phyloP scores from a whole-genome alignment of 2,888 invertebrate species.

The Drosophila austrosaltans region DNA sequence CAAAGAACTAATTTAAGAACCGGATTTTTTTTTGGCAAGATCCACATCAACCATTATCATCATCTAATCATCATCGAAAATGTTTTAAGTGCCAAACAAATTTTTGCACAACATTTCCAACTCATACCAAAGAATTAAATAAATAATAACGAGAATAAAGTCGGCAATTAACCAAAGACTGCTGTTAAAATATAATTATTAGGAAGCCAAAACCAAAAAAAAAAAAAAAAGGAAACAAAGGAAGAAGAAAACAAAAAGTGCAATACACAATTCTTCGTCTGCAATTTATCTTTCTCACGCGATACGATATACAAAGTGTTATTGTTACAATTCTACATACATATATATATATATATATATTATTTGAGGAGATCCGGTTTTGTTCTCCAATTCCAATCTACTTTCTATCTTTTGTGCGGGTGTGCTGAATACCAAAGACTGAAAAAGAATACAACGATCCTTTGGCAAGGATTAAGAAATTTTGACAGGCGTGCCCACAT shows the following conservation, averaged over 20 bases:
- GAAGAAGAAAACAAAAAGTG: constrained; percentile 50
- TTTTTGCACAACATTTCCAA: constrained; percentile 35
- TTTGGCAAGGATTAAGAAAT: constrained; percentile 56
- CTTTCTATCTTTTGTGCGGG: constrained; percentile 40
- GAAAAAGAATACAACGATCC: not conserved
- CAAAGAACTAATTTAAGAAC: constrained; percentile 70
- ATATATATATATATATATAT: constrained; percentile 8
- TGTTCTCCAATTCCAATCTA: constrained; percentile 14
- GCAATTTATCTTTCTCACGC: constrained; percentile 20
- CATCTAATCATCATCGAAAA: constrained; percentile 40
- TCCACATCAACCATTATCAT: constrained; percentile 12
- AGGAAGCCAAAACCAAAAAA: constrained; percentile 19
- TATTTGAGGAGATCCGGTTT: constrained; percentile 31
- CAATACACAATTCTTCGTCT: constrained; percentile 45
- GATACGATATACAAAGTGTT: constrained; percentile 35
- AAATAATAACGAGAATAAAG: not conserved
- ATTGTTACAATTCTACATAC: constrained; percentile 44
- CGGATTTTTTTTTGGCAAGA: constrained; percentile 55
- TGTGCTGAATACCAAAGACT: constrained; percentile 33
- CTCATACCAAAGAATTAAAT: constrained; percentile 58
- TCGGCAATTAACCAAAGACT: constrained; percentile 56
- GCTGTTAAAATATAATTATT: constrained; percentile 29
- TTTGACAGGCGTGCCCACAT: constrained; percentile 70
- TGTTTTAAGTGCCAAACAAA: constrained; percentile 51
- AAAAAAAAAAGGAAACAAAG: constrained; percentile 15